Conservation (phyloP, 1,140 invertebrate genomes). For the Anagrus nilaparvatae region DNA sequence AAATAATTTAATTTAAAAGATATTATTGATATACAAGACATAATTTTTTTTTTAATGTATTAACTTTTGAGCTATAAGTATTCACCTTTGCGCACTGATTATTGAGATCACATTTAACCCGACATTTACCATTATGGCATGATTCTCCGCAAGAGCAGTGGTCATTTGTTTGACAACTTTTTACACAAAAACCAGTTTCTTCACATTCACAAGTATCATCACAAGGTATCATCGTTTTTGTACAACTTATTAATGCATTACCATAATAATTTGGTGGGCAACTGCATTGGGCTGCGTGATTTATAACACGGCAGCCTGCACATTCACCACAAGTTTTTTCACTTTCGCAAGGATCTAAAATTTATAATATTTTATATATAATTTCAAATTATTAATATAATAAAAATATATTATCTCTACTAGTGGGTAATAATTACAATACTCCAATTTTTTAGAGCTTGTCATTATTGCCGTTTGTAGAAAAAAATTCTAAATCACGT, state of each 20-base stretch:
- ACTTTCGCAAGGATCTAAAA: conserved; percentile 65
- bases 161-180: conserved; percentile 51
- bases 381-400: no score
- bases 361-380: conserved; percentile 20
- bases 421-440: no score
- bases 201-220: conserved; percentile 63
- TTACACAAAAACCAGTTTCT: conserved; percentile 64
- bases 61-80: background rate
- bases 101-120: conserved; percentile 47
- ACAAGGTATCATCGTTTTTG: conserved; percentile 53
- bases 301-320: conserved; percentile 69
- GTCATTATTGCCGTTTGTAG: background rate
- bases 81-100: conserved; percentile 40
- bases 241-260: conserved; percentile 66
- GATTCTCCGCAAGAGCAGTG: conserved; percentile 70
- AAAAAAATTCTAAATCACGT: no score
- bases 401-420: no score
- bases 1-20: background rate
- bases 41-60: conserved; percentile 2
- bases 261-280: conserved; percentile 72
- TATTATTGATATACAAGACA: conserved; percentile 5
- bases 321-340: conserved; percentile 66
- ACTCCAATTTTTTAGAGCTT: background rate
- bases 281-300: conserved; percentile 73
- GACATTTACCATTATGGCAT: conserved; percentile 52